These are phyloP conservation scores for Passer domesticus DNA, from an alignment of 2,113 vertebrate species.

Conservation along the genomic window DNA sequence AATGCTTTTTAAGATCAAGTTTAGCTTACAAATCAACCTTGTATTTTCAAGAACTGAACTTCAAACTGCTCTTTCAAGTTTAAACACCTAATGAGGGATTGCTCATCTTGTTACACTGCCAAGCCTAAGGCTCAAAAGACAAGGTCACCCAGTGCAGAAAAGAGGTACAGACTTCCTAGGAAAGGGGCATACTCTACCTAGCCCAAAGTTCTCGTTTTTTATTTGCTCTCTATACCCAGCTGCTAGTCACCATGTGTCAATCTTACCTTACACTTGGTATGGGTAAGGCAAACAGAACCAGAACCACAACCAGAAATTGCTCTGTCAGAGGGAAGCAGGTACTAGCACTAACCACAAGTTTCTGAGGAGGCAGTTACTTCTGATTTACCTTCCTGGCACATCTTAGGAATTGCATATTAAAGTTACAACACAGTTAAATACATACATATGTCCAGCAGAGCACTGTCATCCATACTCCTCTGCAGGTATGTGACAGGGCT, in stretches of 20 bases:
- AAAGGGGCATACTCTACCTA: background rate
- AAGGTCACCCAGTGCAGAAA: background rate
- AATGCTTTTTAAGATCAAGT: background rate
- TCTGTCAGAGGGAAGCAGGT: accelerated
- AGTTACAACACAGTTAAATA: background rate
- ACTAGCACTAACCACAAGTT: background rate
- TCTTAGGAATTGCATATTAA: background rate
- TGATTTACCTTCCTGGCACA: background rate
- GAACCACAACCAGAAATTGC: background rate
- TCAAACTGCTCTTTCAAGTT: background rate
- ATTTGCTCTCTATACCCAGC: background rate
- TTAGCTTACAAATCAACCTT: background rate
- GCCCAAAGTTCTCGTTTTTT: background rate
- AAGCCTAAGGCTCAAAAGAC: background rate
- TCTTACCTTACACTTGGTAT: background rate
- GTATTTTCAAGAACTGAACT: background rate
- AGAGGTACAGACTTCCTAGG: background rate
- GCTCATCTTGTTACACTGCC: background rate
- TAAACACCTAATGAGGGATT: background rate
- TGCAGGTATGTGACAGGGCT: conserved; percentile 26
- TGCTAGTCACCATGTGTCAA: background rate
- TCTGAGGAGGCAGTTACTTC: background rate
- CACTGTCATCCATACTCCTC: background rate
- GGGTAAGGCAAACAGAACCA: background rate
- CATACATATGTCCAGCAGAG: background rate